Percentiles rank a stretch among this genome's conserved stretches.
Conservation (phyloP, 1,140 invertebrate species). For the Delia radicum region DNA sequence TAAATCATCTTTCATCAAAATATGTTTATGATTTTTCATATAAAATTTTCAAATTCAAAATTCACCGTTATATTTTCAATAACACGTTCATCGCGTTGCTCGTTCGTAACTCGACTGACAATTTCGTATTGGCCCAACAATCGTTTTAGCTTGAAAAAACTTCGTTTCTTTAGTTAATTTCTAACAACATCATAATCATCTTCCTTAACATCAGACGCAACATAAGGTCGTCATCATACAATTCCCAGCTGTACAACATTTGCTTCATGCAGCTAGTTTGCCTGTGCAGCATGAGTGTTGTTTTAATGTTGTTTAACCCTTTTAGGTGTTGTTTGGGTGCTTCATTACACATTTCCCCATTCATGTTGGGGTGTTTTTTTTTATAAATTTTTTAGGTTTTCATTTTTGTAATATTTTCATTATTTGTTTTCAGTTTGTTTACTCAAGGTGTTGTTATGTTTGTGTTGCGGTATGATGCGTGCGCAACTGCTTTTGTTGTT, state of each 20-base stretch:
- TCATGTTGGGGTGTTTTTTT: background rate
- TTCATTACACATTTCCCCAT: background rate
- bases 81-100: slow-evolving; percentile 17
- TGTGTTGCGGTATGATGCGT: background rate
- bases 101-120: slow-evolving; percentile 22
- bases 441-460: background rate
- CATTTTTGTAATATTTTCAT: background rate
- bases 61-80: background rate
- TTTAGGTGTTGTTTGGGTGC: background rate
- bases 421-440: background rate
- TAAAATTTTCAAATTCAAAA: background rate
- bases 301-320: too few relatives aligned
- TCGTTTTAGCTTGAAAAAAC: slow-evolving; percentile 14
- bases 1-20: too few relatives aligned
- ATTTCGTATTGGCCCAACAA: slow-evolving; percentile 16
- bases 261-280: background rate
- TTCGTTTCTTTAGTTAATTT: slow-evolving; percentile 28
- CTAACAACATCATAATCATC: slow-evolving; percentile 1
- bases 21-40: background rate
- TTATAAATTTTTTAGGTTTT: background rate
- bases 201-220: background rate
- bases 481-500: background rate
- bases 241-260: background rate
- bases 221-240: background rate
- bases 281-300: too few relatives aligned